Conservation (phyloP, 2,797 vertebrate species). For the Phaenicophaeus curvirostris region DNA sequence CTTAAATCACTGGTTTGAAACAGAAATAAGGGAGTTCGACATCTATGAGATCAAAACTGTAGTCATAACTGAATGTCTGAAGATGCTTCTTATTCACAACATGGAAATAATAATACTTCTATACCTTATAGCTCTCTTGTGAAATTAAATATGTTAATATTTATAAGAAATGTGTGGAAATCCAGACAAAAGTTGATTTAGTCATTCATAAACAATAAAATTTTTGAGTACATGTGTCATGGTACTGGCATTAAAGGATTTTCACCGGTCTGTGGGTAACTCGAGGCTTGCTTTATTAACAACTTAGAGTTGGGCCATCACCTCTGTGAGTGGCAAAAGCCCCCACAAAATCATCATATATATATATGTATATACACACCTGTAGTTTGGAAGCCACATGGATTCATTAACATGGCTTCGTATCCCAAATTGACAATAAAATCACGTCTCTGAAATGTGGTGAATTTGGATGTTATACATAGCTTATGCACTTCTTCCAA, state of each 20-base stretch:
- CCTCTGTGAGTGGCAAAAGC: no score
- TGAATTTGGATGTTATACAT: background rate
- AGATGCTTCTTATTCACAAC: background rate
- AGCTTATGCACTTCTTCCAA: background rate
- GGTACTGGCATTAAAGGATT: background rate
- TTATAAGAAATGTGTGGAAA: background rate
- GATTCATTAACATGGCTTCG: background rate
- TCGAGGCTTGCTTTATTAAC: no score
- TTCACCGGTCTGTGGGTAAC: no score
- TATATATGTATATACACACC: background rate
- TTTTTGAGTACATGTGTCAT: background rate
- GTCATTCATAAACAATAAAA: background rate
- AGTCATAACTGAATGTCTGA: background rate
- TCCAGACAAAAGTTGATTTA: conserved; percentile 18
- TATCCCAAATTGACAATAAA: background rate
- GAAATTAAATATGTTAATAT: conserved; percentile 8
- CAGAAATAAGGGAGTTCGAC: background rate
- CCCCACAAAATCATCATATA: no score
- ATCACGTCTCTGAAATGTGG: background rate
- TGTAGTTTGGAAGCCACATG: background rate
- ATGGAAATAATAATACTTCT: background rate
- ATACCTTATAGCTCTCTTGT: background rate
- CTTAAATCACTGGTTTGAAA: background rate
- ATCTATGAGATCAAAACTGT: background rate
- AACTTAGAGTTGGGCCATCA: no score